These are phyloP conservation scores for Holacanthus passer DNA, from an alignment of 2,113 vertebrate species.

Conservation along the genomic window DNA sequence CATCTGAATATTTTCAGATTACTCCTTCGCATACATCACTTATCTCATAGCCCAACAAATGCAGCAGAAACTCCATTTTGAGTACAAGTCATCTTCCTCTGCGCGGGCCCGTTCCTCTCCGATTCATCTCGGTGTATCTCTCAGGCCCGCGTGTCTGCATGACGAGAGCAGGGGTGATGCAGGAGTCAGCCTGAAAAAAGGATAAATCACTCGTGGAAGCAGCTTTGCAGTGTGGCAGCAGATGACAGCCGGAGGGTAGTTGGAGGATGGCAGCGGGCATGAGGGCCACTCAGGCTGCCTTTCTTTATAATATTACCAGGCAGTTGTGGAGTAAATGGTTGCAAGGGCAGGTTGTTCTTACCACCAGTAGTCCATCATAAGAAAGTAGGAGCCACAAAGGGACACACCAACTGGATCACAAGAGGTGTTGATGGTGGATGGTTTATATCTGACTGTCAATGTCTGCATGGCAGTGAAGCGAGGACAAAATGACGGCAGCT, in stretches of 20 bases:
- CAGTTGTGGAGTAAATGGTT: slow-evolving; percentile 49
- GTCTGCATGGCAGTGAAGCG: background rate
- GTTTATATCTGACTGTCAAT: slow-evolving; percentile 31
- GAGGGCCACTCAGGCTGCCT: slow-evolving; percentile 56
- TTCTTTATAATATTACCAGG: slow-evolving; percentile 64
- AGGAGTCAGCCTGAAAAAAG: slow-evolving; percentile 51
- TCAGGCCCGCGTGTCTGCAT: slow-evolving; percentile 35
- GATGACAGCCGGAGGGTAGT: slow-evolving; percentile 65
- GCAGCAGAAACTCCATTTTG: slow-evolving; percentile 28
- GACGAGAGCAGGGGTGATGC: slow-evolving; percentile 57
- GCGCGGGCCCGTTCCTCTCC: slow-evolving; percentile 16
- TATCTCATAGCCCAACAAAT: slow-evolving; percentile 33
- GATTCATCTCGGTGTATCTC: slow-evolving; percentile 39
- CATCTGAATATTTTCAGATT: slow-evolving; percentile 32
- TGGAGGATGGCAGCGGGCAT: slow-evolving; percentile 39
- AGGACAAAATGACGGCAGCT: slow-evolving; percentile 2
- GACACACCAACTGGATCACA: slow-evolving; percentile 14
- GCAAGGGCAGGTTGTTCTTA: slow-evolving; percentile 47
- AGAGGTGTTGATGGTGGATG: background rate
- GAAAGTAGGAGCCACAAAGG: slow-evolving; percentile 18
- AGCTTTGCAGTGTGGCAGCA: slow-evolving; percentile 62
- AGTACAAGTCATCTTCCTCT: slow-evolving; percentile 12
- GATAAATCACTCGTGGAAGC: slow-evolving; percentile 68
- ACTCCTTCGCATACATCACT: slow-evolving; percentile 18
- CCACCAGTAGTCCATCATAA: slow-evolving; percentile 38